A percentile compares a stretch with the other conserved stretches of the same genome.
These are phyloP conservation scores for Hoplostethus atlanticus DNA, from an alignment of 2,797 vertebrate species.

Conservation along the genomic window DNA sequence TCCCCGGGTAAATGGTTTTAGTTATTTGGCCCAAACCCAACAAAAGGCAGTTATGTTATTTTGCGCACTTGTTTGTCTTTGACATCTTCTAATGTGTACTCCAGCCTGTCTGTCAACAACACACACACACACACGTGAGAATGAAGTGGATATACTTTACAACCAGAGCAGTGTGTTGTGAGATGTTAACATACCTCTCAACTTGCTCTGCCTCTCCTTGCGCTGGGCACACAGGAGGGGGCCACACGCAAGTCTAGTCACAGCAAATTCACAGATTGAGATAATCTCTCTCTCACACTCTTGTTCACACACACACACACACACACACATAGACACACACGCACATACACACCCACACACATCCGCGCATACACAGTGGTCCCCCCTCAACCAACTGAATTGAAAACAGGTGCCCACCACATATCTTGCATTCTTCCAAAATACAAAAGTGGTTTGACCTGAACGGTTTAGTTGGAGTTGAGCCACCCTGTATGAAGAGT, in stretches of 20 bases:
- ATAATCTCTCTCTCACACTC: conserved; percentile 67
- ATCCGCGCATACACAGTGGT: conserved; percentile 40
- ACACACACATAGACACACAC: conserved; percentile 25
- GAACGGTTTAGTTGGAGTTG: conserved; percentile 78
- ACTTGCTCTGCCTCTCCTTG: conserved; percentile 63
- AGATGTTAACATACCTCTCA: conserved; percentile 75
- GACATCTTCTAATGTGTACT: conserved; percentile 57
- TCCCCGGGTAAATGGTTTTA: conserved; percentile 68
- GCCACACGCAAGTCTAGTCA: conserved; percentile 79
- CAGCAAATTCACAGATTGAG: conserved; percentile 76
- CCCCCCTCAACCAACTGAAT: conserved; percentile 78
- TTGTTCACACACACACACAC: conserved; percentile 61
- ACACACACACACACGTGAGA: conserved; percentile 21
- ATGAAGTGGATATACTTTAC: conserved; percentile 55
- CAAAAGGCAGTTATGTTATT: conserved; percentile 68
- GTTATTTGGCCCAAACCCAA: conserved; percentile 58
- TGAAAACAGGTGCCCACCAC: conserved; percentile 87
- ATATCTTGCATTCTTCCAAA: conserved; percentile 85
- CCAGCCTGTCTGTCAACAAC: conserved; percentile 35
- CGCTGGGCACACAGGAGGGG: conserved; percentile 58
- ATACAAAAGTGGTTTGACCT: conserved; percentile 86
- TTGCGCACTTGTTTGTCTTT: conserved; percentile 68
- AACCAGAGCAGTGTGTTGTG: conserved; percentile 37
- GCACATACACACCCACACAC: conserved; percentile 25
- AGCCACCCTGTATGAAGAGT: conserved; percentile 77